Evolutionary conservation across 2,888 invertebrate species (phyloP), one percentile per base, ranked within the genome.

Genomic region (Pterobdella sp.): DNA sequence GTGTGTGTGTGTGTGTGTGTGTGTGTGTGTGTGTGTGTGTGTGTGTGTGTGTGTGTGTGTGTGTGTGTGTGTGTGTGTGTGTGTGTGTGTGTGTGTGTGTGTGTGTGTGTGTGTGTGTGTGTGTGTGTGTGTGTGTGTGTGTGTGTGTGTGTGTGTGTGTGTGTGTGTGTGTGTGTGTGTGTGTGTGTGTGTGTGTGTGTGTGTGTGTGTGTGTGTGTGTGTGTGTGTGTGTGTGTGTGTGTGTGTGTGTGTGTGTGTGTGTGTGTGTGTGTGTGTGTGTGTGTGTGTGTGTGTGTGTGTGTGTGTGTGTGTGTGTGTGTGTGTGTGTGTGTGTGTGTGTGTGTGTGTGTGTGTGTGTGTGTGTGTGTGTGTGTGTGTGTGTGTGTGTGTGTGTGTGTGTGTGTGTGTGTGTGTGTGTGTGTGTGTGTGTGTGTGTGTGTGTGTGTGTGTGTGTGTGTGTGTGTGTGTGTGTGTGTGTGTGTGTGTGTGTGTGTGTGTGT

Each of bases 401-500:
- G 52, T 49, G 52, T 49, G 52, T 49, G 14, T 49, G 52, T 49
- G 52, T 49, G 52, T 49, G 52, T 49, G 52, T 49, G 52, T n/a
- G 52, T 49, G 52, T 49, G 52, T 49, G 52, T 49, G n/a, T 49
- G 60, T 56, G 60, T 56, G 36, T 67, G 36, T 42, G 29, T 35
- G 36, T 29, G 42, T 67, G 42, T 36, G 35, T 34, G 26, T 34
- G 26, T n/a, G 35, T 34, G 3, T 65, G 14, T 35, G 34, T 65
- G 32, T 35, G 14, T 65, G 66, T 34, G 35, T 35, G 34, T 65
- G 66, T 35, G 35, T 32, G 35, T 68, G 35, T 68, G 68, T 68
- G 35, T 68, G 68, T 68, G 35, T 68, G 37, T 42, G 35, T 68
- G 68, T 68, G 35, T 68, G 68, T 68, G 35, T 68, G 68, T 68